Evolutionary conservation across 1,140 invertebrate species (phyloP).

Genomic region (Drosophila ambigua): DNA sequence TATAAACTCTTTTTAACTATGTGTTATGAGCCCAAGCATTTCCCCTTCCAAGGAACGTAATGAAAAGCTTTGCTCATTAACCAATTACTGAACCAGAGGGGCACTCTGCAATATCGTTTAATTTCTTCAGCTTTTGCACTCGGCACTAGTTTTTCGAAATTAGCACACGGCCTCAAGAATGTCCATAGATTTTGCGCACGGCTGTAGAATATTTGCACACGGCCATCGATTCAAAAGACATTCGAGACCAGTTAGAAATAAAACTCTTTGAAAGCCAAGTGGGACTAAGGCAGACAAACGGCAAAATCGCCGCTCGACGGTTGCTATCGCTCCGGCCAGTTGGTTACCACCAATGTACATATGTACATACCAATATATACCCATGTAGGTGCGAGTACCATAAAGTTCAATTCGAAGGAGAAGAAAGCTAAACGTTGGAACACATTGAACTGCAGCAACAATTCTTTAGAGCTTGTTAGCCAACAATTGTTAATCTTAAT

Average conservation of each 20-base stretch:
- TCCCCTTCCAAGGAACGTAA: neutral
- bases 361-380: slow-evolving; percentile 18
- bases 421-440: slow-evolving; percentile 24
- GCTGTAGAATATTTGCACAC: slow-evolving; percentile 57
- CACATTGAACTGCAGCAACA: slow-evolving; percentile 37
- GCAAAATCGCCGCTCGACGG: slow-evolving; percentile 46
- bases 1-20: no score
- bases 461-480: slow-evolving; percentile 24
- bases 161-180: slow-evolving; percentile 63
- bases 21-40: neutral
- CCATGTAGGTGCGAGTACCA: slow-evolving; percentile 21
- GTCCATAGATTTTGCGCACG: slow-evolving; percentile 74
- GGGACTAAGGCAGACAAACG: slow-evolving; percentile 56
- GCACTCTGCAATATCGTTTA: slow-evolving; percentile 45
- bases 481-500: slow-evolving; percentile 56
- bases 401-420: slow-evolving; percentile 45
- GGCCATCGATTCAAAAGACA: slow-evolving; percentile 30
- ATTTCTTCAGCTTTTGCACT: slow-evolving; percentile 47
- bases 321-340: slow-evolving; percentile 54
- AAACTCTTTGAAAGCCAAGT: slow-evolving; percentile 64
- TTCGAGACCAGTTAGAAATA: slow-evolving; percentile 67
- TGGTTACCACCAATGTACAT: slow-evolving; percentile 11
- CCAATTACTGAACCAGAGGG: slow-evolving; percentile 48
- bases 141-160: slow-evolving; percentile 61
- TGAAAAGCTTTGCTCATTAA: slow-evolving; percentile 43